Base-by-base conservation (phyloP, 1,140 invertebrate species). In the Drosophila suzukii region DNA sequence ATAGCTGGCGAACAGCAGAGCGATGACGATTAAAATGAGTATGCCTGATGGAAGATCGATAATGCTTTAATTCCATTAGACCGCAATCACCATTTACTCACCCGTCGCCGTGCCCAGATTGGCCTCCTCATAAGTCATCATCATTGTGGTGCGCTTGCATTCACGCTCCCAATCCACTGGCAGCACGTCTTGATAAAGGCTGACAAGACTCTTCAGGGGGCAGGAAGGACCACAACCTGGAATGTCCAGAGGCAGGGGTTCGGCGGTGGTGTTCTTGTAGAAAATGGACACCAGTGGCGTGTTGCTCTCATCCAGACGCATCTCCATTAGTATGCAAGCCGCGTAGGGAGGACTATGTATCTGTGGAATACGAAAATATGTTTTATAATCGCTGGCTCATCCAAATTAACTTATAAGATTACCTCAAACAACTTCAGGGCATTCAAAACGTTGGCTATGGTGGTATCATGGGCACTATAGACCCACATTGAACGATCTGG, bases 391-490 rank as follows among this genome's bases (percentile, higher is more conserved):
- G 44, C 34, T n/a, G 27, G 2, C 10, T 3, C 3, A 5, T 27
- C 27, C 27, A 27, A 8, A 6, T 36, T 6, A 2, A 24, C 13
- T 0, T 60, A 38, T 24, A 44, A 13, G 0, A 6, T 65, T 58
- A 93, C 93, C 58, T 98, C 94, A 90, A 95, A 98, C 5, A 97
- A 76, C 13, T 94, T 94, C 30, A 98, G 91, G 0, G 95, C 93
- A 89, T 95, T 95, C 5, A 98, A 93, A 32, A 98, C 78, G 78
- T 95, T 96, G 0, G 96, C 95, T 8, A 98, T 90, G 0, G 96
- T 98, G 4, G 95, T 95, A 91, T 98, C 97, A 91, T 98, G 97
- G 30, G 94, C 96, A 82, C 96, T 97, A 80, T 96, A 97, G 24
- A 97, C 93, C 82, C 94, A 95, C 49, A 97, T 68, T 76, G 95